A percentile compares a stretch with the other conserved stretches of the same genome.
phyloP scores from a whole-genome alignment of 2,797 vertebrate genomes.

The Hyperoplus lanceolatus region DNA sequence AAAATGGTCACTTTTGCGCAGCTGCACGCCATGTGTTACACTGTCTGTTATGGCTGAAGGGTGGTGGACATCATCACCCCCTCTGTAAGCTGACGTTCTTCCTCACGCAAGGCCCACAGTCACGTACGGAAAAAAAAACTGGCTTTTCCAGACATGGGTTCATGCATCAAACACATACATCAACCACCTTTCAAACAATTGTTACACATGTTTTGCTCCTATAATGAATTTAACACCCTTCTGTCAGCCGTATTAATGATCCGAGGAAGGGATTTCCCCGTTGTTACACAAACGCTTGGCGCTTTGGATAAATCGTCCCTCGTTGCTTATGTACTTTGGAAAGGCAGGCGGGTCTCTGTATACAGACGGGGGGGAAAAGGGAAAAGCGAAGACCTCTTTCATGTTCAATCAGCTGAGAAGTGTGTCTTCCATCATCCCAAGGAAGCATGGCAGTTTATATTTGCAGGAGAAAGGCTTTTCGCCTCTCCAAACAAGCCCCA shows the following conservation, averaged over 20 bases:
- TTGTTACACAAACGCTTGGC: slow-evolving; percentile 77
- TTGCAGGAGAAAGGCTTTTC: slow-evolving; percentile 78
- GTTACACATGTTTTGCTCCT: slow-evolving; percentile 82
- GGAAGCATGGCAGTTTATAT: slow-evolving; percentile 76
- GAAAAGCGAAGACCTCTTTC: slow-evolving; percentile 73
- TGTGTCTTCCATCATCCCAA: slow-evolving; percentile 77
- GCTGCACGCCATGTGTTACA: slow-evolving; percentile 79
- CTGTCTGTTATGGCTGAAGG: slow-evolving; percentile 59
- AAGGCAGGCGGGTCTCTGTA: slow-evolving; percentile 61
- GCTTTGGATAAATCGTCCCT: slow-evolving; percentile 81
- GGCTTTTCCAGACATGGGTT: slow-evolving; percentile 33
- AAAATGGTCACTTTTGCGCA: slow-evolving; percentile 65
- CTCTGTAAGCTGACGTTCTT: slow-evolving; percentile 43
- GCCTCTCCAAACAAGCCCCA: slow-evolving; percentile 75
- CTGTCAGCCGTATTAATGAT: slow-evolving; percentile 82
- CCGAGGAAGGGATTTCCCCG: slow-evolving; percentile 79
- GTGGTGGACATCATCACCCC: slow-evolving; percentile 37
- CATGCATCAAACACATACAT: slow-evolving; percentile 48
- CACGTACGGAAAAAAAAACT: neutral
- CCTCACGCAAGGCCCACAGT: slow-evolving; percentile 27
- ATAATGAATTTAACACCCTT: slow-evolving; percentile 83
- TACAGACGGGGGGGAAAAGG: slow-evolving; percentile 60
- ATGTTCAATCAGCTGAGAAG: slow-evolving; percentile 80
- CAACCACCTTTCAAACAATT: slow-evolving; percentile 71
- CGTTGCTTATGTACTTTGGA: slow-evolving; percentile 61